A percentile compares a stretch with the other conserved stretches of the same genome.
phyloP scores from a whole-genome alignment of 2,797 vertebrate genomes.

The Poecilia wingei region DNA sequence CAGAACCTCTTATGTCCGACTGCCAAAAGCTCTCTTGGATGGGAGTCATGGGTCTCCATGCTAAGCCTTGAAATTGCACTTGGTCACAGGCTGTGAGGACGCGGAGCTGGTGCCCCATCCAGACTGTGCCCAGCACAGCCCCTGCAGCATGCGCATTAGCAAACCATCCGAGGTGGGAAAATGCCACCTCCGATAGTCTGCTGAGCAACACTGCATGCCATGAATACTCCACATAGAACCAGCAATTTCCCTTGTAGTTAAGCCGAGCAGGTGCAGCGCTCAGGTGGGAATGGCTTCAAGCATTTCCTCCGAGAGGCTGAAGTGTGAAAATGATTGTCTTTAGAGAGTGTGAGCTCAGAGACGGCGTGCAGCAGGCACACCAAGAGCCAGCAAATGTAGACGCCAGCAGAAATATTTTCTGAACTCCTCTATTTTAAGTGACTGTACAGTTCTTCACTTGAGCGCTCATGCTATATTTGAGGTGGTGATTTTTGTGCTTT shows the following conservation, averaged over 20 bases:
- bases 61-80: constrained; percentile 62
- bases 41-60: constrained; percentile 40
- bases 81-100: constrained; percentile 53
- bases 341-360: constrained; percentile 30
- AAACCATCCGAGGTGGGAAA: constrained; percentile 61
- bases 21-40: constrained; percentile 57
- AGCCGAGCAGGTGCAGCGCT: neutral
- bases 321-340: constrained; percentile 51
- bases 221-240: constrained; percentile 49
- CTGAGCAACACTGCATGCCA: constrained; percentile 20
- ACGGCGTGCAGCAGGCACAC: neutral
- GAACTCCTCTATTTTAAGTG: neutral
- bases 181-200: constrained; percentile 39
- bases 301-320: constrained; percentile 11
- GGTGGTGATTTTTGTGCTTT: neutral
- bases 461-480: neutral
- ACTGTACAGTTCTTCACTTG: neutral
- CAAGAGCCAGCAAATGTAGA: neutral
- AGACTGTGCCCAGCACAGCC: constrained; percentile 17
- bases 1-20: constrained; percentile 47
- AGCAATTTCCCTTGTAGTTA: constrained; percentile 12
- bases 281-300: constrained; percentile 46
- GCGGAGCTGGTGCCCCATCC: constrained; percentile 9
- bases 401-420: neutral
- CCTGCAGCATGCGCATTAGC: constrained; percentile 46